Evolutionary conservation across 2,888 invertebrate species (phyloP), one percentile per base, ranked within the genome.

Genomic region (Lottia scabra): DNA sequence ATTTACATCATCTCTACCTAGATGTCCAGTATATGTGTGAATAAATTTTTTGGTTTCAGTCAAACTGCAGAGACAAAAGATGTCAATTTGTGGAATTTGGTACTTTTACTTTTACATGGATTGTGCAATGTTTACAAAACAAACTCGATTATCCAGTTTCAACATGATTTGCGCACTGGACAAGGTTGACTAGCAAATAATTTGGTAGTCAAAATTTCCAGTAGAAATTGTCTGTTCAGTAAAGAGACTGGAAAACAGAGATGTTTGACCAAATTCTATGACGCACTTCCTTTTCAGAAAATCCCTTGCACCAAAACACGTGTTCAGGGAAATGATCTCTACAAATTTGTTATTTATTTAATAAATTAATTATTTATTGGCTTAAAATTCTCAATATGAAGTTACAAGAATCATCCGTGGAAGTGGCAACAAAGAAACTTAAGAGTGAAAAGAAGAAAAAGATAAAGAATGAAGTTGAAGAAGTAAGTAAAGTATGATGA

Each of bases 241-340:
- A 13, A 23, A 23, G 23, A 10, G 56, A 23, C 56, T 23, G 56
- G 56, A 56, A 12, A 56, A 56, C 8, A 10, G 23, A 10, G 56
- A 19, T 23, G 23, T 23, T 56, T 23, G 23, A 23, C 23, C 23
- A 12, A 23, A 56, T 23, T 13, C 56, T 19, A 56, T 56, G 56
- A 56, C 56, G 56, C 56, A 56, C 56, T 56, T 56, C 56, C 56
- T 56, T 56, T 56, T 56, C 23, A 56, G 23, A 12, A 23, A 56
- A 56, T 56, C 56, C 56, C 56, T 23, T 12, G 13, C 56, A 56
- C 23, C 23, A 56, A 56, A 56, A 56, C 56, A 56, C 56, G 56
- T 56, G 56, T 56, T 56, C 23, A 38, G 56, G 56, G 56, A 56
- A 56, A 56, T 56, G 56, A 56, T 56, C 56, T 56, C 56, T 23